These are phyloP conservation scores for Drosophila borborema DNA, from an alignment of 2,888 invertebrate genomes.

Conservation along the genomic window DNA sequence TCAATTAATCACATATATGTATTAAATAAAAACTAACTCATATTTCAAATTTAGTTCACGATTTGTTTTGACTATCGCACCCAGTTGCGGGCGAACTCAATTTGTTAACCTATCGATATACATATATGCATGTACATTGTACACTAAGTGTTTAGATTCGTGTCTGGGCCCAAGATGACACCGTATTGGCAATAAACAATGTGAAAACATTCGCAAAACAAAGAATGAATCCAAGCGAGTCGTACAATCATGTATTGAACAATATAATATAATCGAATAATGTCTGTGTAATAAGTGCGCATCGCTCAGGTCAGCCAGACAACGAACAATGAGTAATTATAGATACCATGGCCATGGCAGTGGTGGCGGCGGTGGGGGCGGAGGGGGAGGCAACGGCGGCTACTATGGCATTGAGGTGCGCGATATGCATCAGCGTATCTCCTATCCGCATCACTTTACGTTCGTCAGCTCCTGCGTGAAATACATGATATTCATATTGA, in stretches of 20 bases:
- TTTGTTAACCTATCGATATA: constrained; percentile 11
- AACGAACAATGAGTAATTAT: constrained; percentile 76
- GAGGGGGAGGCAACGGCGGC: constrained; percentile 56
- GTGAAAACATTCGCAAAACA: constrained; percentile 8
- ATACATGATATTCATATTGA: constrained; percentile 85
- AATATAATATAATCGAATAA: background rate
- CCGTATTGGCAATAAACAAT: constrained; percentile 14
- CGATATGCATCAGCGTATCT: constrained; percentile 80
- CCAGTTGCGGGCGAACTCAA: background rate
- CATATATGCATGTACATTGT: background rate
- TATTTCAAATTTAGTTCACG: background rate
- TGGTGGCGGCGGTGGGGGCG: constrained; percentile 58
- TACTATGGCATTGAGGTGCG: constrained; percentile 83
- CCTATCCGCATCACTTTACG: constrained; percentile 83
- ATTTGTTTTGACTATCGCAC: background rate
- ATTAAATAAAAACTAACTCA: background rate
- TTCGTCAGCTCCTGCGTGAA: constrained; percentile 85
- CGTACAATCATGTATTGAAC: background rate
- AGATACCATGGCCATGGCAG: constrained; percentile 64
- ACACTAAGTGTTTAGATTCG: background rate
- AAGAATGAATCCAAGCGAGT: background rate
- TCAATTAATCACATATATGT: too few relatives aligned
- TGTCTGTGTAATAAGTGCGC: constrained; percentile 5
- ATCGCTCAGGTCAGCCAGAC: constrained; percentile 1
- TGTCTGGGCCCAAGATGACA: constrained; percentile 11